Evolutionary conservation across 2,113 vertebrate species (phyloP), one percentile per base, ranked within the genome.

Genomic region (Macquaria ambigua): DNA sequence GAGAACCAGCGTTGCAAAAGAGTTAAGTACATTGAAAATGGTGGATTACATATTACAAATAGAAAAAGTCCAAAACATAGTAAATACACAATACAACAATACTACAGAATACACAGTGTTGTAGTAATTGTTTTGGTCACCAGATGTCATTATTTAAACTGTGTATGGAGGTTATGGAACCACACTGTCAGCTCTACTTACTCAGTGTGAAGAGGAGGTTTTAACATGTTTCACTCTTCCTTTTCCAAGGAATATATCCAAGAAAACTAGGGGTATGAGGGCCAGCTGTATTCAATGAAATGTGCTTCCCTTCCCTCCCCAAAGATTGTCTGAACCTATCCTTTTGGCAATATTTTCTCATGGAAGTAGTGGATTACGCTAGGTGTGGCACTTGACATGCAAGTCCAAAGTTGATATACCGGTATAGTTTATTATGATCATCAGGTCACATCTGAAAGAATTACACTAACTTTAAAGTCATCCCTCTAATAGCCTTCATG

Each of bases 131-230:
- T 2, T n/a, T 48, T 50, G 15, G 58, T 1, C 88, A 78, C 63
- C 9, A 73, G 84, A 18, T 74, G 81, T 58, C 73, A 25, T 3
- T 34, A 67, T 70, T 68, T 66, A 11, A 7, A 52, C 14, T 37
- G 34, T 72, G 46, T 21, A 3, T 48, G 59, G 20, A 14, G 2
- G 16, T 10, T 21, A 4, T 46, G 25, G 20, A 23, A 1, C 18
- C 11, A 15, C 10, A 55, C 52, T 28, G 37, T 18, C 20, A 55
- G n/a, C 50, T 43, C 5, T 34, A 5, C 48, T 55, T 68, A 48
- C 11, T 21, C 14, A 39, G 43, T 23, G 5, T 63, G 11, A 64
- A 25, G 9, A 1, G 2, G 20, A 23, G 55, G 21, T 34, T 41
- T 25, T 6, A 37, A 52, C 20, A 50, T 20, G 15, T 76, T 76